Evolutionary conservation across 2,797 vertebrate species (phyloP).

Genomic region (Eulemur albifrons): DNA sequence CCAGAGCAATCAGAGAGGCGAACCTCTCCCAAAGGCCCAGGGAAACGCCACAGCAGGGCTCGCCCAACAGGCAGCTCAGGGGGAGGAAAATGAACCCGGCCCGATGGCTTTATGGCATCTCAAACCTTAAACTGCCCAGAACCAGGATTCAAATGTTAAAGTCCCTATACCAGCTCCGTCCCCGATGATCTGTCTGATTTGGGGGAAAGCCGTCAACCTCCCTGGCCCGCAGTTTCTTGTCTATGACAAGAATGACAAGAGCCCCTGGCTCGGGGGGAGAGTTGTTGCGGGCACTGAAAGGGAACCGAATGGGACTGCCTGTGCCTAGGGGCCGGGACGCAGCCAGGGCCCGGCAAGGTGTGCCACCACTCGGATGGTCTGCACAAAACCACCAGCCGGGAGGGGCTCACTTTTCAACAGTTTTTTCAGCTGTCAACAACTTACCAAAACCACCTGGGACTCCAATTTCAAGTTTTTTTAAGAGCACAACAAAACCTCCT

Average conservation of each 20-base stretch:
- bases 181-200: background rate
- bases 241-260: background rate
- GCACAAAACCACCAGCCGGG: too few species aligned
- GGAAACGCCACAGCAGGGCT: background rate
- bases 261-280: background rate
- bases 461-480: background rate
- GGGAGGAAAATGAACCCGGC: background rate
- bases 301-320: rapidly evolving
- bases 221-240: background rate
- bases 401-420: background rate
- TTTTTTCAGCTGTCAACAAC: background rate
- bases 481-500: background rate
- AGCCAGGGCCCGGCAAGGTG: background rate
- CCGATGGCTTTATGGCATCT: background rate
- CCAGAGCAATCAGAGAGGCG: background rate
- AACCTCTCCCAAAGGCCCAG: background rate
- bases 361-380: rapidly evolving
- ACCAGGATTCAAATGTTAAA: background rate
- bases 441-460: background rate
- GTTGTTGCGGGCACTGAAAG: background rate
- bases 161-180: background rate
- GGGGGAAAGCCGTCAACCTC: background rate
- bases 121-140: background rate
- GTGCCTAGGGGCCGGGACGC: rapidly evolving
- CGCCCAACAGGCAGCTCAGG: rapidly evolving